A percentile compares a stretch with the other conserved stretches of the same genome.
Conservation (phyloP, 2,113 vertebrate species). For the Dromas ardeola region DNA sequence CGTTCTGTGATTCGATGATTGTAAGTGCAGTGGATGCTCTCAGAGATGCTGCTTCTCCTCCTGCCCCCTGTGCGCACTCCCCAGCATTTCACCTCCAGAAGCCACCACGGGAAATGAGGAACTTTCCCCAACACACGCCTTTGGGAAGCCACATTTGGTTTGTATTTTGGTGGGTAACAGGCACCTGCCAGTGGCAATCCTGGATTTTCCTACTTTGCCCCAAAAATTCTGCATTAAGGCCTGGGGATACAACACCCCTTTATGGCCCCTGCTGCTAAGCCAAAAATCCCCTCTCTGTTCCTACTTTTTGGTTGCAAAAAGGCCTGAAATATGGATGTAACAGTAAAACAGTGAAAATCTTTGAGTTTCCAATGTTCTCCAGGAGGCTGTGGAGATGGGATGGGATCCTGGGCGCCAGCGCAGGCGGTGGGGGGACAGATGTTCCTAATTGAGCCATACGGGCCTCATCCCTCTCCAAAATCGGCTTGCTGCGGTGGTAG, state of each 20-base stretch:
- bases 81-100: not conserved
- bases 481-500: accelerated
- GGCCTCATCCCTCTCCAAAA: not conserved
- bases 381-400: not conserved
- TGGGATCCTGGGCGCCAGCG: accelerated
- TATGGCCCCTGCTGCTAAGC: not conserved
- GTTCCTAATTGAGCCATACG: not conserved
- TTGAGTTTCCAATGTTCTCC: not conserved
- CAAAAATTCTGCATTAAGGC: not conserved
- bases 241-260: not conserved
- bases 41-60: not conserved
- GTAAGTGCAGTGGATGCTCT: not conserved
- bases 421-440: not conserved
- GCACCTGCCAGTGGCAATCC: not conserved
- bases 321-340: not conserved
- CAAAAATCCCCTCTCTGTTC: not conserved
- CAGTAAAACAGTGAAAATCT: not conserved
- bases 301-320: not conserved
- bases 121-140: accelerated
- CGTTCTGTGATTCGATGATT: not conserved
- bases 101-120: not conserved
- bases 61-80: not conserved
- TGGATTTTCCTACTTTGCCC: not conserved
- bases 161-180: not conserved
- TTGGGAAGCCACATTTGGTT: accelerated